phyloP scores from a whole-genome alignment of 2,888 invertebrate species.

The Theodoxus fluviatilis region DNA sequence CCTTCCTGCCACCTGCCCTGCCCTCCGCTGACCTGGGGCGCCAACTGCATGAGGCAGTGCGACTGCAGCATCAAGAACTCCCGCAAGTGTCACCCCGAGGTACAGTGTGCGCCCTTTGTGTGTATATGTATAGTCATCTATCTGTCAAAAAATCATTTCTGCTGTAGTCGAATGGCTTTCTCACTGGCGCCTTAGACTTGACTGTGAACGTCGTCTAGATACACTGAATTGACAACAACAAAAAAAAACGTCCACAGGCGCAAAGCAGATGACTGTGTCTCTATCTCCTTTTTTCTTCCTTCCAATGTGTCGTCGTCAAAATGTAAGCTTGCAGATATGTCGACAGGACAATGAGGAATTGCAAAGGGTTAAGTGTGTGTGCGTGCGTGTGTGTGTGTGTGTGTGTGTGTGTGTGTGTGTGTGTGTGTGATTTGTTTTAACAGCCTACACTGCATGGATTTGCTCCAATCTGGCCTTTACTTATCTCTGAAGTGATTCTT shows the following conservation, averaged over 20 bases:
- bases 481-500: too few relatives aligned
- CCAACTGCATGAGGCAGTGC: slow-evolving; percentile 73
- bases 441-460: not conserved
- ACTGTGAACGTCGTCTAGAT: too few relatives aligned
- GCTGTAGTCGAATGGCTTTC: not conserved
- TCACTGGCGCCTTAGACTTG: too few relatives aligned
- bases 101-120: slow-evolving; percentile 31
- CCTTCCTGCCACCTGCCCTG: slow-evolving; percentile 88
- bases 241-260: too few relatives aligned
- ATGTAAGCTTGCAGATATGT: not conserved
- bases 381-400: slow-evolving; percentile 14
- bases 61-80: slow-evolving; percentile 52
- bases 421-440: not conserved
- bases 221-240: too few relatives aligned
- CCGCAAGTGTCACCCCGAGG: slow-evolving; percentile 64
- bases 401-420: not conserved
- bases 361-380: not conserved
- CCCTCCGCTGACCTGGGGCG: slow-evolving; percentile 81
- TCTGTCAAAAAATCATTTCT: not conserved
- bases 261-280: too few relatives aligned
- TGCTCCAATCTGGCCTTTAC: slow-evolving; percentile 77
- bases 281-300: not conserved
- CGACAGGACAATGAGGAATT: not conserved
- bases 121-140: not conserved
- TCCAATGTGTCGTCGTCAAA: not conserved